Evolutionary conservation across 1,140 invertebrate species (phyloP).

Genomic region (Papilio dardanus): DNA sequence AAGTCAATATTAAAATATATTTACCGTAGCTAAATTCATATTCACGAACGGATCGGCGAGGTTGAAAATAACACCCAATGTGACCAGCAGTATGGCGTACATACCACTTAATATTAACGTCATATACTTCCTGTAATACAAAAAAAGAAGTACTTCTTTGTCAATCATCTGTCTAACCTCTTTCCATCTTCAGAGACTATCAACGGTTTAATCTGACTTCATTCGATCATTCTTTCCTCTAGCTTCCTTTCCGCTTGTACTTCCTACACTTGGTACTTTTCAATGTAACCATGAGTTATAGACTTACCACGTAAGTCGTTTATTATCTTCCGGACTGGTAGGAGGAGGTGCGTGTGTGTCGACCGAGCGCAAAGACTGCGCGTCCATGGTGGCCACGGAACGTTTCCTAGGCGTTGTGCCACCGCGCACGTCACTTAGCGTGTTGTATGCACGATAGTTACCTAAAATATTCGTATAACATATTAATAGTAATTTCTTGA

Average conservation of each 20-base stretch:
- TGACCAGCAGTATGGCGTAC: conserved; percentile 86
- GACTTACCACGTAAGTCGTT: conserved; percentile 59
- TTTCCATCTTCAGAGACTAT: no score
- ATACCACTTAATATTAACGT: conserved; percentile 84
- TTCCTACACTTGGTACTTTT: no score
- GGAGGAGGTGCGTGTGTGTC: conserved; percentile 73
- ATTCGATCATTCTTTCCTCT: no score
- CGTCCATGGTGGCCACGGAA: conserved; percentile 70
- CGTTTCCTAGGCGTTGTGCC: conserved; percentile 63
- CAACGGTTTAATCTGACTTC: no score
- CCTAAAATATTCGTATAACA: conserved; percentile 44
- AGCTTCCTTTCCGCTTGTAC: background rate
- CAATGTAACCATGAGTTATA: background rate
- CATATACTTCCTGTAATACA: conserved; percentile 82
- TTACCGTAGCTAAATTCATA: conserved; percentile 82
- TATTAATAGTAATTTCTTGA: background rate
- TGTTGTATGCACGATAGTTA: conserved; percentile 60
- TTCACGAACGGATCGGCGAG: conserved; percentile 83
- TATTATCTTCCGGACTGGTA: conserved; percentile 67
- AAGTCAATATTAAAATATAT: conserved; percentile 33
- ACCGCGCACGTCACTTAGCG: conserved; percentile 56
- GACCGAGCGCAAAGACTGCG: conserved; percentile 70
- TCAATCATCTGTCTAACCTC: no score
- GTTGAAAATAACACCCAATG: conserved; percentile 85
- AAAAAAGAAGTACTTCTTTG: conserved; percentile 28